phyloP scores from a whole-genome alignment of 2,888 invertebrate species.

The Campopleginae sp. region DNA sequence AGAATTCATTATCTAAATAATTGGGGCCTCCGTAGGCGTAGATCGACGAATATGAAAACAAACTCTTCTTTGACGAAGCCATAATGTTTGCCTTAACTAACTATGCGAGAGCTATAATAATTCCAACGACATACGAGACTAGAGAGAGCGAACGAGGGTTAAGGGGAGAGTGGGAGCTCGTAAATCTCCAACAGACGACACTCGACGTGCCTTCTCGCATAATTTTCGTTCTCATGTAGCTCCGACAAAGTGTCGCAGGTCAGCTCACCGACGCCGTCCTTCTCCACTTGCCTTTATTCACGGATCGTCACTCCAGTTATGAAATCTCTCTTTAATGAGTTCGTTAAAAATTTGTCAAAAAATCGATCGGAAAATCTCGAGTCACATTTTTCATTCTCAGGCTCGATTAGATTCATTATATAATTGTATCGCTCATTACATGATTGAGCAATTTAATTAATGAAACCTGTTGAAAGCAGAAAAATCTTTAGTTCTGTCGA shows the following conservation, averaged over 20 bases:
- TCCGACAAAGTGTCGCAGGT: constrained; percentile 50
- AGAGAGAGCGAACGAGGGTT: constrained; percentile 10
- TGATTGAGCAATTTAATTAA: not conserved
- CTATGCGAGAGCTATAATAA: constrained; percentile 55
- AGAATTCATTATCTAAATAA: not conserved
- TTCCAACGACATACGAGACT: constrained; percentile 52
- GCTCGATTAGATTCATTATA: not conserved
- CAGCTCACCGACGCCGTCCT: constrained; percentile 40
- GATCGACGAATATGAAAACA: constrained; percentile 51
- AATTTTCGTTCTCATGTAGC: constrained; percentile 57
- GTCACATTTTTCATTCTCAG: not conserved
- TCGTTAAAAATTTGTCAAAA: constrained; percentile 1
- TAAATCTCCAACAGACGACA: constrained; percentile 62
- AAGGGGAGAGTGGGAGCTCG: constrained; percentile 34
- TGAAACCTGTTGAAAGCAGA: not conserved
- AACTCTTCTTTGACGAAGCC: constrained; percentile 20
- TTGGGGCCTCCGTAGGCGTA: not conserved
- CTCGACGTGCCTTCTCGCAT: constrained; percentile 64
- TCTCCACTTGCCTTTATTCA: constrained; percentile 34
- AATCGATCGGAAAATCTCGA: constrained; percentile 26
- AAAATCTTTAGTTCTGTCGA: not conserved
- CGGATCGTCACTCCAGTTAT: constrained; percentile 58
- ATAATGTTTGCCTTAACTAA: constrained; percentile 62
- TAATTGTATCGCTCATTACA: not conserved
- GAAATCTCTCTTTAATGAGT: constrained; percentile 46